Percentiles rank a stretch among this genome's conserved stretches.
These are phyloP conservation scores for Tyrannus savana DNA, from an alignment of 2,113 vertebrate species.

Conservation along the genomic window DNA sequence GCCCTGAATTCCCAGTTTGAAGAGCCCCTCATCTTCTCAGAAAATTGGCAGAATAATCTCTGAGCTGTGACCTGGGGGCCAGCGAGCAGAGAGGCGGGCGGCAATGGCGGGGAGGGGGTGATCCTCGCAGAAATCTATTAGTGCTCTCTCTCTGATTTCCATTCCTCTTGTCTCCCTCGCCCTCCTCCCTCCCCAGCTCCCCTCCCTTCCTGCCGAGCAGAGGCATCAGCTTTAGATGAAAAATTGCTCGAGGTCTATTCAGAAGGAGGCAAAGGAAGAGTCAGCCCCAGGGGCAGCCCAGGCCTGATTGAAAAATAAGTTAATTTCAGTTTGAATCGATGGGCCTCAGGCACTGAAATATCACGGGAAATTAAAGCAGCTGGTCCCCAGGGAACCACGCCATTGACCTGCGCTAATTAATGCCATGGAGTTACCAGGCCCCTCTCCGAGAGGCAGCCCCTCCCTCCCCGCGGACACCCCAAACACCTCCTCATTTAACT, in stretches of 20 bases:
- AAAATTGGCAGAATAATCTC: constrained; percentile 57
- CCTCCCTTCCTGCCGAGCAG: constrained; percentile 47
- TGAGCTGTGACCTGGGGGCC: constrained; percentile 31
- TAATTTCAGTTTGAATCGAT: constrained; percentile 99
- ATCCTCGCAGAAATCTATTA: constrained; percentile 57
- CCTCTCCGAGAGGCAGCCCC: constrained; percentile 57
- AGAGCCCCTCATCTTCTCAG: constrained; percentile 36
- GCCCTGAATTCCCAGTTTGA: constrained; percentile 53
- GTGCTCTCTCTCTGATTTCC: constrained; percentile 55
- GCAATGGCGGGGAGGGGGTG: not conserved
- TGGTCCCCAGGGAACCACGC: constrained; percentile 86
- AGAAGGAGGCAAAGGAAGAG: constrained; percentile 87
- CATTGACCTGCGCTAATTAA: constrained; percentile 99
- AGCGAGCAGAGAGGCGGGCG: not conserved
- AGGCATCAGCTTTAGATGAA: constrained; percentile 83
- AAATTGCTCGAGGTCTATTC: constrained; percentile 91
- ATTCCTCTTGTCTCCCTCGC: constrained; percentile 55
- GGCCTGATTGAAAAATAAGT: constrained; percentile 99
- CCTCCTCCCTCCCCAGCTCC: constrained; percentile 18
- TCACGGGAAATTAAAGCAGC: constrained; percentile 99
- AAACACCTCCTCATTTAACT: constrained; percentile 96
- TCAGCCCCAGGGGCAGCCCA: constrained; percentile 91
- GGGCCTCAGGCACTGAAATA: constrained; percentile 99
- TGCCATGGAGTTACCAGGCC: constrained; percentile 88
- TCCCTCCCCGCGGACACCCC: constrained; percentile 68